A percentile compares a stretch with the other conserved stretches of the same genome.
Conservation (phyloP, 2,797 vertebrate species). For the Labeo calbasu region DNA sequence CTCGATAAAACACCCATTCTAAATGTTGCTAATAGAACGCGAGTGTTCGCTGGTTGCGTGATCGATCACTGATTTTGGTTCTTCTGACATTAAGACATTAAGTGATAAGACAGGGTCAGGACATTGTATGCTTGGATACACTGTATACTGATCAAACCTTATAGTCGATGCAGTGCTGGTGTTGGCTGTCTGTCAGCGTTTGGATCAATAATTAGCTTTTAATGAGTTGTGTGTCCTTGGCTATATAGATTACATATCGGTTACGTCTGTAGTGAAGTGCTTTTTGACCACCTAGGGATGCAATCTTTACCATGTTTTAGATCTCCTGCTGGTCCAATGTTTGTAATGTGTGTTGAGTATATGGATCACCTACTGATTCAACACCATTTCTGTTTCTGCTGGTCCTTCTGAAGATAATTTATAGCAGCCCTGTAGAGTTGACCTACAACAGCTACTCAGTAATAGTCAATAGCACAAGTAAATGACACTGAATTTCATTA, state of each 20-base stretch:
- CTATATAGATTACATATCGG: conserved; percentile 34
- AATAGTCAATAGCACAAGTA: background rate
- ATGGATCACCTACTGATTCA: background rate
- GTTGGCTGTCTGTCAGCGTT: background rate
- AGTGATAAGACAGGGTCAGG: conserved; percentile 24
- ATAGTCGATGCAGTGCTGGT: background rate
- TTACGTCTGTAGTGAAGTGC: conserved; percentile 28
- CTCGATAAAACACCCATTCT: conserved; percentile 53
- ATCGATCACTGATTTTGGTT: conserved; percentile 41
- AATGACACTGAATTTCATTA: background rate
- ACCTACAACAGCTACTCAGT: background rate
- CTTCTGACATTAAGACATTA: conserved; percentile 19
- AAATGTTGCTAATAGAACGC: conserved; percentile 48
- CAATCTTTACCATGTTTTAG: conserved; percentile 15
- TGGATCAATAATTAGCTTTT: conserved; percentile 27
- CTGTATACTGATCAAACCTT: conserved; percentile 5
- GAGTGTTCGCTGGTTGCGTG: conserved; percentile 18
- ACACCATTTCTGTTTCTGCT: background rate
- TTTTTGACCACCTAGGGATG: conserved; percentile 7
- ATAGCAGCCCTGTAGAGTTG: too few species aligned
- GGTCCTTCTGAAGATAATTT: background rate
- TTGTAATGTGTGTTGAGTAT: conserved; percentile 1
- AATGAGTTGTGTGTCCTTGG: conserved; percentile 34
- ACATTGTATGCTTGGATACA: conserved; percentile 5
- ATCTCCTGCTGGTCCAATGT: conserved; percentile 23